Evolutionary conservation across 1,140 invertebrate genomes (phyloP).

Genomic region (Drosophila leontia): DNA sequence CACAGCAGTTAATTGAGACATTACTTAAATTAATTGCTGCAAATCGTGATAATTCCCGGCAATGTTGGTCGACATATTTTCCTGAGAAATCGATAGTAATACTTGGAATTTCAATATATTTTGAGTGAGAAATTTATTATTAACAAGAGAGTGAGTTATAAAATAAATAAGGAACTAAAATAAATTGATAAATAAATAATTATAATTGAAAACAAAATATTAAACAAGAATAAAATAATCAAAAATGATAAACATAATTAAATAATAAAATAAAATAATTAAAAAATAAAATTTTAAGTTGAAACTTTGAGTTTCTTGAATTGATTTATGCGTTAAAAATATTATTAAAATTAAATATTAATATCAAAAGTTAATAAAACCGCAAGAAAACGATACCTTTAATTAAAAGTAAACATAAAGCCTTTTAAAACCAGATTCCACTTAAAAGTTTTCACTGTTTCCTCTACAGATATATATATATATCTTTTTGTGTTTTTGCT

Average conservation of each 20-base stretch:
- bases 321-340: background rate
- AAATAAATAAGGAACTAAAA: too few species aligned
- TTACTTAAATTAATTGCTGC: conserved; percentile 41
- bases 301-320: background rate
- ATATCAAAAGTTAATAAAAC: background rate
- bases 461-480: background rate
- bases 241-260: too few species aligned
- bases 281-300: too few species aligned
- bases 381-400: background rate
- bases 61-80: conserved; percentile 16
- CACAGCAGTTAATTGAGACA: conserved; percentile 41
- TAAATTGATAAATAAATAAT: background rate
- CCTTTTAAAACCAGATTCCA: background rate
- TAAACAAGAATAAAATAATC: too few species aligned
- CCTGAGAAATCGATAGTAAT: background rate
- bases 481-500: background rate
- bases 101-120: background rate
- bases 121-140: background rate
- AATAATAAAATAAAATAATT: too few species aligned
- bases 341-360: background rate
- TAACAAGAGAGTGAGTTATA: rapidly evolving
- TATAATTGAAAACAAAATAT: background rate
- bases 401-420: background rate
- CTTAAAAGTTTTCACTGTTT: conserved; percentile 10
- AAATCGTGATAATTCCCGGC: conserved; percentile 25